Percentiles rank a stretch among this genome's conserved stretches.
Conservation (phyloP, 2,113 vertebrate genomes). For the Cygnus buccinator region DNA sequence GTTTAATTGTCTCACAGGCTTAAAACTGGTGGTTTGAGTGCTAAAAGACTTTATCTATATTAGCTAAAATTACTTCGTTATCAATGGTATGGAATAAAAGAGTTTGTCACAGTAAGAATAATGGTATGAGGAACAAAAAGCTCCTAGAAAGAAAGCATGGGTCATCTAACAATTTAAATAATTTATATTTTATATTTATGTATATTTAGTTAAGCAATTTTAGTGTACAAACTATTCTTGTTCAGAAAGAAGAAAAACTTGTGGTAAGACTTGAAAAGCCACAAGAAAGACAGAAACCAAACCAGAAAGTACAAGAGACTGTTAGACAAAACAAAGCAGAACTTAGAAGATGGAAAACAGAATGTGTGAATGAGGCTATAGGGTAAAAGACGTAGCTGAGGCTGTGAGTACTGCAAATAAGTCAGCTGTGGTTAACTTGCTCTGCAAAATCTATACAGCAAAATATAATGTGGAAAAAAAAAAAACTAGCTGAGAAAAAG, state of each 20-base stretch:
- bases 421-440: not conserved
- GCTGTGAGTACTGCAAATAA: not conserved
- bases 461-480: not conserved
- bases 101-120: not conserved
- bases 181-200: not conserved
- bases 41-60: not conserved
- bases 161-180: not conserved
- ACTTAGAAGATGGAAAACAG: not conserved
- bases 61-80: not conserved
- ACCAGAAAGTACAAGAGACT: not conserved
- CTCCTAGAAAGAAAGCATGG: not conserved
- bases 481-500: not conserved
- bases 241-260: not conserved
- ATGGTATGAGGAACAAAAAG: not conserved
- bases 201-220: not conserved
- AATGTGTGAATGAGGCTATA: constrained; percentile 2
- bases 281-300: not conserved
- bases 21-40: not conserved
- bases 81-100: not conserved
- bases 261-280: constrained; percentile 28
- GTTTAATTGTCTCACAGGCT: not conserved
- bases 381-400: not conserved
- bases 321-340: constrained; percentile 21
- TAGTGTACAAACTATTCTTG: not conserved
- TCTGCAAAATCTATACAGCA: not conserved